These are phyloP conservation scores for Nycticebus coucang DNA, from an alignment of 2,113 vertebrate species.

Conservation along the genomic window DNA sequence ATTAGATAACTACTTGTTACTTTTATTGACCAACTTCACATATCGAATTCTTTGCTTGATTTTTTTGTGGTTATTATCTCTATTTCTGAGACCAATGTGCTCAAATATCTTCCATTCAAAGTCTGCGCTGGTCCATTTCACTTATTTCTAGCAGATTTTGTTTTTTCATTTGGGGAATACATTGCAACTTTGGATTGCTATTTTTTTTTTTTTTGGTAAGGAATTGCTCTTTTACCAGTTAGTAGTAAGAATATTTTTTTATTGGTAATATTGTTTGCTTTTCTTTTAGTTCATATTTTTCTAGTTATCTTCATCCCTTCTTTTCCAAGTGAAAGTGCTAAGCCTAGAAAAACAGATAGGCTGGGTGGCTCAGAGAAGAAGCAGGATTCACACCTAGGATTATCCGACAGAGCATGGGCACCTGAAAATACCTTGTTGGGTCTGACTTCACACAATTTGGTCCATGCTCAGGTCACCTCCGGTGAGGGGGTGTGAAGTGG, in stretches of 20 bases:
- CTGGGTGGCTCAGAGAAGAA: not conserved
- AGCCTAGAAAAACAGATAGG: not conserved
- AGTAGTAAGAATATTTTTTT: not conserved
- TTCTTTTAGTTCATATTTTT: constrained; percentile 27
- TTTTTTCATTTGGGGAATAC: not conserved
- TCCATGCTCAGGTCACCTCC: not conserved
- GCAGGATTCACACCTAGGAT: not conserved
- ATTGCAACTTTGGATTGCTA: not conserved
- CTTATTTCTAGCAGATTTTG: not conserved
- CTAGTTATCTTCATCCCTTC: not conserved
- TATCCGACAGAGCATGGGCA: not conserved
- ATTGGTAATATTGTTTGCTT: not conserved
- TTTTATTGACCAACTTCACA: constrained; percentile 2
- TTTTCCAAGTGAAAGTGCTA: not conserved
- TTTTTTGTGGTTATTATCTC: not conserved
- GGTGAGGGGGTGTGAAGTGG: not conserved
- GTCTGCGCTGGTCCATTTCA: not conserved
- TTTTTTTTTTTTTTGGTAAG: not conserved
- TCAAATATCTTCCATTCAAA: not conserved
- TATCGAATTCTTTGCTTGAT: not conserved
- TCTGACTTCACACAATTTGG: not conserved
- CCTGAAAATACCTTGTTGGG: not conserved
- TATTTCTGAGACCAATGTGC: not conserved
- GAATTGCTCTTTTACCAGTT: not conserved
- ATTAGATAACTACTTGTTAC: constrained; percentile 4